A percentile compares a stretch with the other conserved stretches of the same genome.
These are phyloP conservation scores for Todiramphus chloris DNA, from an alignment of 2,113 vertebrate species.

Conservation along the genomic window DNA sequence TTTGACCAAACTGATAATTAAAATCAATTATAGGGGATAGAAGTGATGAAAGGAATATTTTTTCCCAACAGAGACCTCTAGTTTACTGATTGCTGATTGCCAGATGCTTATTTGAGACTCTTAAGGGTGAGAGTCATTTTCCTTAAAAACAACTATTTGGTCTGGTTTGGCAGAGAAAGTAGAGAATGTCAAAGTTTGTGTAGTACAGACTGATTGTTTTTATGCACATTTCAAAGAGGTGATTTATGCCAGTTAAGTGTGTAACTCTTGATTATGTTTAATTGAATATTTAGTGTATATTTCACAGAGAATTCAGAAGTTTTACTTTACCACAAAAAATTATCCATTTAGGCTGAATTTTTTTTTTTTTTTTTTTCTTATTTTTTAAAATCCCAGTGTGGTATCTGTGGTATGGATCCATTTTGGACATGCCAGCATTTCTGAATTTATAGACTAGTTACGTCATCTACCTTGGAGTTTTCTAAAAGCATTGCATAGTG, in stretches of 20 bases:
- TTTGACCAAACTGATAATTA: constrained; percentile 54
- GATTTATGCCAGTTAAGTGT: background rate
- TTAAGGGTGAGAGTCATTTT: background rate
- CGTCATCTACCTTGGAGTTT: background rate
- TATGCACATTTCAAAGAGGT: background rate
- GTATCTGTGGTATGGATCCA: background rate
- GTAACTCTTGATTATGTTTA: background rate
- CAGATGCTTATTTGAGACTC: background rate
- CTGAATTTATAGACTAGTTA: background rate
- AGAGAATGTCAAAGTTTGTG: background rate
- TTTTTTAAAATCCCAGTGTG: background rate
- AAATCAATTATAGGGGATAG: constrained; percentile 34
- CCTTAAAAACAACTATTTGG: background rate
- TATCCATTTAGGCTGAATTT: background rate
- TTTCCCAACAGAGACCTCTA: background rate
- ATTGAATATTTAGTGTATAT: background rate
- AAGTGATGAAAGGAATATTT: constrained; percentile 20
- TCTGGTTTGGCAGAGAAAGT: background rate
- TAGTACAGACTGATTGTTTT: background rate
- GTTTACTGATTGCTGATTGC: background rate
- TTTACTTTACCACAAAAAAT: background rate
- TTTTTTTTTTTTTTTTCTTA: background rate
- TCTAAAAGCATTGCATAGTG: background rate
- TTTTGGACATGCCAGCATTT: background rate
- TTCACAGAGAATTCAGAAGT: background rate